These are phyloP conservation scores for Drosophila ercepeae DNA, from an alignment of 1,140 invertebrate species.

Conservation along the genomic window DNA sequence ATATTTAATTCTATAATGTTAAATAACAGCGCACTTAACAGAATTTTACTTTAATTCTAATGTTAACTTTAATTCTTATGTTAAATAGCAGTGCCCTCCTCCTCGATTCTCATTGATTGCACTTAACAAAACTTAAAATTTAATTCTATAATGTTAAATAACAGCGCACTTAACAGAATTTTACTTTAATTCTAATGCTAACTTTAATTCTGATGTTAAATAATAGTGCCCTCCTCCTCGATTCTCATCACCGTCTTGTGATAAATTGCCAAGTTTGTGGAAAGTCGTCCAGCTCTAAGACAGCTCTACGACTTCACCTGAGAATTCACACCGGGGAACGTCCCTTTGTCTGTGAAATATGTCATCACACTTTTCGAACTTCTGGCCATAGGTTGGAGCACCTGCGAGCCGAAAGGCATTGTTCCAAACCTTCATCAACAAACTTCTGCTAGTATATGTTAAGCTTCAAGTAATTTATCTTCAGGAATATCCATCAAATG, in stretches of 20 bases:
- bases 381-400: slow-evolving; percentile 69
- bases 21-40: too few species aligned
- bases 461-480: not conserved
- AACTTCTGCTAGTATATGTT: not conserved
- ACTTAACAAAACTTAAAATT: too few species aligned
- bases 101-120: too few species aligned
- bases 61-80: too few species aligned
- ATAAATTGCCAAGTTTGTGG: slow-evolving; percentile 38
- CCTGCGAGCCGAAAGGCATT: slow-evolving; percentile 55
- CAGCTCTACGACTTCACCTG: slow-evolving; percentile 63
- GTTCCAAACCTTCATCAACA: not conserved
- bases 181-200: too few species aligned
- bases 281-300: slow-evolving; percentile 25
- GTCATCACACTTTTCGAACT: slow-evolving; percentile 85
- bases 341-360: slow-evolving; percentile 83
- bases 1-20: too few species aligned
- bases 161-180: too few species aligned
- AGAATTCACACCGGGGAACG: slow-evolving; percentile 74
- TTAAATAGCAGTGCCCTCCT: too few species aligned
- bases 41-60: too few species aligned
- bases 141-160: too few species aligned
- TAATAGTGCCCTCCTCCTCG: too few species aligned
- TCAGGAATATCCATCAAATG: not conserved
- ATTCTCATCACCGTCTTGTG: not conserved
- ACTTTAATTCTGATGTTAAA: too few species aligned